A percentile compares a stretch with the other conserved stretches of the same genome.
Evolutionary conservation across 2,888 invertebrate species (phyloP).

Genomic region (Sisyra nigra): DNA sequence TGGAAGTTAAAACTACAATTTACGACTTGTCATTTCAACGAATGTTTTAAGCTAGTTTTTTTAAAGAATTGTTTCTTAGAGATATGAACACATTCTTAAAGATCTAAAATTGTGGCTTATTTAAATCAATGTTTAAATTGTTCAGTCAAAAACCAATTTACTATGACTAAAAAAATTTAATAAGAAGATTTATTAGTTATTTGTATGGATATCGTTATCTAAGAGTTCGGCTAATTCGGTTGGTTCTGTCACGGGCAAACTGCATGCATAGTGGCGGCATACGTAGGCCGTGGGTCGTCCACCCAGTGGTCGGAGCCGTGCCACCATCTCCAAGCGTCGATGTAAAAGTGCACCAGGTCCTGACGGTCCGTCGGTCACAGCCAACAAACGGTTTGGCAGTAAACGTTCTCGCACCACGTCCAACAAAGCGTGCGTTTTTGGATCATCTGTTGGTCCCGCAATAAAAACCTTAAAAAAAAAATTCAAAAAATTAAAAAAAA

Average conservation of each 20-base stretch:
- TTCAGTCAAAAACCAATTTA: too few relatives aligned
- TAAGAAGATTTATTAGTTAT: background rate
- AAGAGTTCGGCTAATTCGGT: conserved; percentile 42
- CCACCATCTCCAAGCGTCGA: conserved; percentile 24
- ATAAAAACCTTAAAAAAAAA: conserved; percentile 46
- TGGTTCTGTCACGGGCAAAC: conserved; percentile 53
- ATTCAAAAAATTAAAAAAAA: background rate
- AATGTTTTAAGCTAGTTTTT: too few relatives aligned
- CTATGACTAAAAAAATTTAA: too few relatives aligned
- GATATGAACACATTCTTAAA: too few relatives aligned
- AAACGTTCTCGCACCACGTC: conserved; percentile 44
- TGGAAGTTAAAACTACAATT: too few relatives aligned
- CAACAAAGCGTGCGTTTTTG: conserved; percentile 48
- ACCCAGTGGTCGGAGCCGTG: conserved; percentile 35
- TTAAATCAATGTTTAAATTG: too few relatives aligned
- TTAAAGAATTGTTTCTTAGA: too few relatives aligned
- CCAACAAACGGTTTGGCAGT: conserved; percentile 51
- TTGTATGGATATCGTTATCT: conserved; percentile 21
- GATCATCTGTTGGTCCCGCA: conserved; percentile 43
- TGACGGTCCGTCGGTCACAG: conserved; percentile 33
- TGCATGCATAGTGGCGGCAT: conserved; percentile 61
- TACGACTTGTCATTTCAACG: too few relatives aligned
- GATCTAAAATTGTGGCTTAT: too few relatives aligned
- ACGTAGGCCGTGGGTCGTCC: conserved; percentile 59
- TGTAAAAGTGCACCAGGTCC: conserved; percentile 22